Conservation (phyloP, 30 jellyfish, hydroid and myxozoan species). For the Chrysaora quinquecirrha region DNA sequence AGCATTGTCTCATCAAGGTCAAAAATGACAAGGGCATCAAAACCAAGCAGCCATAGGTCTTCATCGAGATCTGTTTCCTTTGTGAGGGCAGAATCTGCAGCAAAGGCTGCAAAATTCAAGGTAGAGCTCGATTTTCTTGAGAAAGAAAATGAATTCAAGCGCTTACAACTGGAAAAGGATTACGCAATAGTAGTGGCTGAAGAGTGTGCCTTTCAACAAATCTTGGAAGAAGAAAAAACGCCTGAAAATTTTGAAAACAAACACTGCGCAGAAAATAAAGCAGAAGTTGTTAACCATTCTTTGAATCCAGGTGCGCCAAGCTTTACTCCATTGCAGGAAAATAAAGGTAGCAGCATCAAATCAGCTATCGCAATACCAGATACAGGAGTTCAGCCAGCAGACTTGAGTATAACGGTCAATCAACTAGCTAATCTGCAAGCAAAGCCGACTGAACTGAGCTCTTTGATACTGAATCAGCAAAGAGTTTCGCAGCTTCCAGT, state of each 20-base stretch:
- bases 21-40: conserved; percentile 14
- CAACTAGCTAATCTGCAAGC: conserved; percentile 22
- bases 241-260: neutral
- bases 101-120: conserved; percentile 18
- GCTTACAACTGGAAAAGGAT: conserved; percentile 24
- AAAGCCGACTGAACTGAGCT: conserved; percentile 19
- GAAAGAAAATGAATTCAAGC: conserved; percentile 22
- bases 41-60: conserved; percentile 10
- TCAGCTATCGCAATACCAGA: conserved; percentile 18
- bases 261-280: conserved; percentile 8
- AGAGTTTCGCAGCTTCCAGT: conserved; percentile 29
- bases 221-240: conserved; percentile 13
- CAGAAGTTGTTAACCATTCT: neutral
- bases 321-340: conserved; percentile 4
- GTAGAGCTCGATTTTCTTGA: conserved; percentile 10
- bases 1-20: conserved; percentile 6
- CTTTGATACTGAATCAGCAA: conserved; percentile 24
- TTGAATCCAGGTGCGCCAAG: conserved; percentile 25
- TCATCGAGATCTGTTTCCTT: conserved; percentile 3
- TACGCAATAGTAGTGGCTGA: conserved; percentile 27
- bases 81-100: conserved; percentile 16
- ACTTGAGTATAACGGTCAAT: neutral
- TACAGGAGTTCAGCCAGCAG: conserved; percentile 33
- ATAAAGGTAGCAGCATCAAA: neutral
- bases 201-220: conserved; percentile 12